Percentiles rank a stretch among this genome's conserved stretches.
phyloP scores from a whole-genome alignment of 2,888 invertebrate species.

The Drosophila fungiperda region DNA sequence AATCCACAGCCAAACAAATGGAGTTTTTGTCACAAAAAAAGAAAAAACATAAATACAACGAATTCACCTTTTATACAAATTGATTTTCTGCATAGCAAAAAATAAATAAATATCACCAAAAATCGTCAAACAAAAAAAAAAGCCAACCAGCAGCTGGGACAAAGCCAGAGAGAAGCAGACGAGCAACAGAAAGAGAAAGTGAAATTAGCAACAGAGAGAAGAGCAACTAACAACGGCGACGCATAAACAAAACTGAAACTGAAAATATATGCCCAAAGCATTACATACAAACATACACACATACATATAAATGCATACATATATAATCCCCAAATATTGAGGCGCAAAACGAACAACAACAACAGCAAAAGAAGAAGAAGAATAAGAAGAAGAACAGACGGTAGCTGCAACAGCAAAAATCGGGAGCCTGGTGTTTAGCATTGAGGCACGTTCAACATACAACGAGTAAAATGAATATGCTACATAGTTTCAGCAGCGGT shows the following conservation, averaged over 20 bases:
- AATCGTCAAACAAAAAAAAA: slow-evolving; percentile 5
- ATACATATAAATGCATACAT: slow-evolving; percentile 1
- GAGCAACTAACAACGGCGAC: slow-evolving; percentile 38
- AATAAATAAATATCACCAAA: slow-evolving; percentile 8
- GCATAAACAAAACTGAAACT: slow-evolving; percentile 64
- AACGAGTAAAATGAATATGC: slow-evolving; percentile 79
- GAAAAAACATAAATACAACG: slow-evolving; percentile 46
- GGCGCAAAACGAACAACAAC: slow-evolving; percentile 15
- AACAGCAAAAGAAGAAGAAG: slow-evolving; percentile 2
- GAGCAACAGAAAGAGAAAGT: slow-evolving; percentile 4
- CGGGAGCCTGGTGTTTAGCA: slow-evolving; percentile 19
- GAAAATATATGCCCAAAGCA: slow-evolving; percentile 62
- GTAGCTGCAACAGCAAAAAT: slow-evolving; percentile 17
- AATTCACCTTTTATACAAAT: slow-evolving; percentile 52
- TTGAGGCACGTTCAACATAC: slow-evolving; percentile 27
- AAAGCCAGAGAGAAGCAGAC: slow-evolving; percentile 13
- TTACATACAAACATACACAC: slow-evolving; percentile 21
- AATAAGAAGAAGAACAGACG: slow-evolving; percentile 13
- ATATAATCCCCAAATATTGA: slow-evolving; percentile 18
- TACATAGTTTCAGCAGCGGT: slow-evolving; percentile 81
- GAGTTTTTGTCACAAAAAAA: slow-evolving; percentile 34
- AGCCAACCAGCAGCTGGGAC: slow-evolving; percentile 59
- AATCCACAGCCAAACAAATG: slow-evolving; percentile 39
- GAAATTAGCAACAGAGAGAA: not conserved
- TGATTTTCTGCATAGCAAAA: slow-evolving; percentile 19